Evolutionary conservation across 2,797 vertebrate genomes (phyloP), one percentile per base, ranked within the genome.

Genomic region (Australoheros facetus): DNA sequence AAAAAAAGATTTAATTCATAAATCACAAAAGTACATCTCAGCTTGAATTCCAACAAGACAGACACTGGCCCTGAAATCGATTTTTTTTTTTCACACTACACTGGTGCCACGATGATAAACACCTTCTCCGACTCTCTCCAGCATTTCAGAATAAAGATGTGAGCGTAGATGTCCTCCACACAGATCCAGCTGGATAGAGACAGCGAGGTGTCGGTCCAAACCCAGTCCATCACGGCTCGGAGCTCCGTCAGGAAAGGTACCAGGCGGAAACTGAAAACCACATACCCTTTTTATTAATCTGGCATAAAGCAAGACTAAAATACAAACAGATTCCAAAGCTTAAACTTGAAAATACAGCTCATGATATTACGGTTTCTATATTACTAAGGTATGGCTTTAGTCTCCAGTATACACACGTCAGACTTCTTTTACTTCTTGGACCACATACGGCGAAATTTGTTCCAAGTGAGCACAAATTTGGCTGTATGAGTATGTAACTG

Each of bases 151-250:
- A 99, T 97, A 89, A 99, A 99, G 92, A 99, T 99, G 93, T 99
- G 98, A 56, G 98, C 97, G 19, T 99, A 99, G 94, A 99, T 99
- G 93, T 99, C 98, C 93, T 99, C 98, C 84, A 99, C 98, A 75
- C 98, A 99, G 93, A 99, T 99, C 98, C 98, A 99, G 94, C 98
- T 99, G 94, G 98, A 99, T 89, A 99, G 95, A 86, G 98, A 99
- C 90, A 99, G 95, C 0, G 98, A 98, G 5, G 98, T 99, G 86
- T 99, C 98, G 3, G 98, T 99, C 98, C 98, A 99, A 79, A 99
- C 98, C 98, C 98, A 99, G 95, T 99, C 98, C 98, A 99, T 99
- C 87, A 99, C 98, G 0, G 98, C 98, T 71, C 98, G 96, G 90
- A 99, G 93, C 94, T 99, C 98, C 0, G 97, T 99, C 93, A 99